These are phyloP conservation scores for Leptinotarsa undecemlineata DNA, from an alignment of 1,140 invertebrate species.

Conservation along the genomic window DNA sequence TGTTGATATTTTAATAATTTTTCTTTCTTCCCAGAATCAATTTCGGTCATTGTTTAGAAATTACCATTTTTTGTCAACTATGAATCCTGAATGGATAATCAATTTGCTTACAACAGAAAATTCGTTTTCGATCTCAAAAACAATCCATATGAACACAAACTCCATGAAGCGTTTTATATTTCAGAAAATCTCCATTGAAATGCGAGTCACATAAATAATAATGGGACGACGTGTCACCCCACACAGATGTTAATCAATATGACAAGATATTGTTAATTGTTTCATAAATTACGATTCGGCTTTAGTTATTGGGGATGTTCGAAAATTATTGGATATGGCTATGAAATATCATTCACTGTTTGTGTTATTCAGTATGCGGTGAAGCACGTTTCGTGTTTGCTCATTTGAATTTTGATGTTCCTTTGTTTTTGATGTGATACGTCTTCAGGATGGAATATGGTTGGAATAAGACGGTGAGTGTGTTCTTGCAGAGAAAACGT, in stretches of 20 bases:
- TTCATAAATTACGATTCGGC: constrained; percentile 8
- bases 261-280: constrained; percentile 8
- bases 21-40: no score
- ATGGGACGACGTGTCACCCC: neutral
- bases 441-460: neutral
- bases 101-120: no score
- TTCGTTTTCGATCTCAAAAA: neutral
- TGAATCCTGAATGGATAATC: no score
- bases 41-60: no score
- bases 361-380: neutral
- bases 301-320: constrained; percentile 2
- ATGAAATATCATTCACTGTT: constrained; percentile 1
- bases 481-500: no score
- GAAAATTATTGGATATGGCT: neutral
- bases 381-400: neutral
- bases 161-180: neutral
- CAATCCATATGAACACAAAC: neutral
- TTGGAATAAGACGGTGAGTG: no score
- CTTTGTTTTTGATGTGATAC: neutral
- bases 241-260: constrained; percentile 3
- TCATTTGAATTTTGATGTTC: constrained; percentile 6
- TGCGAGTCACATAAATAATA: neutral
- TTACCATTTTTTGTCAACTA: no score
- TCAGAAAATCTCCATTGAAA: neutral
- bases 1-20: no score